Conservation (phyloP, 2,113 vertebrate species). For the Pyrgilauda ruficollis region DNA sequence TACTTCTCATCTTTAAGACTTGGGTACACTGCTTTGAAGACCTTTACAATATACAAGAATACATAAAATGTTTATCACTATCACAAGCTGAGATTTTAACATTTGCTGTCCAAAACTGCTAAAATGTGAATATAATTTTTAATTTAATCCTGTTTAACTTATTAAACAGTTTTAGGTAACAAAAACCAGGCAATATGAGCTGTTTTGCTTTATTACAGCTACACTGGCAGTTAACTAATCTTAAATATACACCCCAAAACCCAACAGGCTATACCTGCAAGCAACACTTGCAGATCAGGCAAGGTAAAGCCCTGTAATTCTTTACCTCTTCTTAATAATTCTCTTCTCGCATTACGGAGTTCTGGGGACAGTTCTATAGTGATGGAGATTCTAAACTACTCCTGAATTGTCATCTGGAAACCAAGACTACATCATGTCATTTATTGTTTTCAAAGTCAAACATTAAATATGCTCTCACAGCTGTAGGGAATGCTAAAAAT, state of each 20-base stretch:
- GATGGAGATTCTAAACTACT: neutral
- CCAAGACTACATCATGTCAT: neutral
- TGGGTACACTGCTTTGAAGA: constrained; percentile 85
- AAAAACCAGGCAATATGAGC: neutral
- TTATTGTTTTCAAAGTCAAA: neutral
- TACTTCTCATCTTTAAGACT: constrained; percentile 87
- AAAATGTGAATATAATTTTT: neutral
- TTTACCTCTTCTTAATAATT: neutral
- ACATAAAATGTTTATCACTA: neutral
- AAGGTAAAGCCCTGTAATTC: neutral
- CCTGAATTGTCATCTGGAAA: neutral
- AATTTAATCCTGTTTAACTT: neutral
- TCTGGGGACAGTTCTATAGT: neutral
- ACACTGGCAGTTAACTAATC: neutral
- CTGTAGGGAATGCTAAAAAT: neutral
- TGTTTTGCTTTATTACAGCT: neutral
- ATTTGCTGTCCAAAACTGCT: neutral
- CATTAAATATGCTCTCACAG: neutral
- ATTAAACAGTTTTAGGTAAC: neutral
- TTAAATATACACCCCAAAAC: neutral
- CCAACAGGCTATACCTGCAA: neutral
- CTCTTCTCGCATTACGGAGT: neutral
- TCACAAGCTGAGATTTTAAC: neutral
- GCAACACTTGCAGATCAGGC: neutral
- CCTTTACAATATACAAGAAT: constrained; percentile 64